These are phyloP conservation scores for Epinotia nisella DNA, from an alignment of 2,888 invertebrate species.

Conservation along the genomic window DNA sequence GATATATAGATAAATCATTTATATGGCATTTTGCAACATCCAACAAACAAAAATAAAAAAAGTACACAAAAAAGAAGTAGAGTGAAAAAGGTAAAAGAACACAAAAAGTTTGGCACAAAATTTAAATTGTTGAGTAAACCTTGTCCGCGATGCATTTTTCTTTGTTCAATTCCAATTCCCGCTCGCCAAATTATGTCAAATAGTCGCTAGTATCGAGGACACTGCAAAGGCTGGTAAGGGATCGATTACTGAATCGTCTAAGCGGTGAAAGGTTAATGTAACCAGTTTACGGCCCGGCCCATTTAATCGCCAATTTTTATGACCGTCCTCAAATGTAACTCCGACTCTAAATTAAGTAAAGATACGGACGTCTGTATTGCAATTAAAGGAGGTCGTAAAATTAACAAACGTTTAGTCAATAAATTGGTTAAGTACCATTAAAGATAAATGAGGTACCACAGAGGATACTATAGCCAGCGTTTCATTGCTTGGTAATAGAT, in stretches of 20 bases:
- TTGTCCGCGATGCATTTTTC: neutral
- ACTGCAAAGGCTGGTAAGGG: conserved; percentile 49
- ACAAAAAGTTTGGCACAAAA: no score
- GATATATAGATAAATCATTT: no score
- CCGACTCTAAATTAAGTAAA: conserved; percentile 75
- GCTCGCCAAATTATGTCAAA: neutral
- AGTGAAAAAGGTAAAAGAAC: no score
- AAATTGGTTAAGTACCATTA: conserved; percentile 26
- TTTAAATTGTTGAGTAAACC: no score
- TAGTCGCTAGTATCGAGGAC: neutral
- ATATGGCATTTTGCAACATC: no score
- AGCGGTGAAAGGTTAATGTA: conserved; percentile 77
- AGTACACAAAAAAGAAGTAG: no score
- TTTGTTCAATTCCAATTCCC: neutral
- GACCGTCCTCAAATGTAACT: conserved; percentile 58
- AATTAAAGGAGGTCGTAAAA: conserved; percentile 36
- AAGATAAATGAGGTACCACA: conserved; percentile 11
- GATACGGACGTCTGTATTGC: conserved; percentile 53
- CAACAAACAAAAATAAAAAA: no score
- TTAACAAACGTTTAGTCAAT: conserved; percentile 34
- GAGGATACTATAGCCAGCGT: neutral
- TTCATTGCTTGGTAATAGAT: neutral
- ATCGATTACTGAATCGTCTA: conserved; percentile 68
- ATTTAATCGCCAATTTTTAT: conserved; percentile 70
- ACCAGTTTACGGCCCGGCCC: conserved; percentile 69